These are phyloP conservation scores for Drosophila birchii DNA, from an alignment of 2,888 invertebrate species.

Conservation along the genomic window DNA sequence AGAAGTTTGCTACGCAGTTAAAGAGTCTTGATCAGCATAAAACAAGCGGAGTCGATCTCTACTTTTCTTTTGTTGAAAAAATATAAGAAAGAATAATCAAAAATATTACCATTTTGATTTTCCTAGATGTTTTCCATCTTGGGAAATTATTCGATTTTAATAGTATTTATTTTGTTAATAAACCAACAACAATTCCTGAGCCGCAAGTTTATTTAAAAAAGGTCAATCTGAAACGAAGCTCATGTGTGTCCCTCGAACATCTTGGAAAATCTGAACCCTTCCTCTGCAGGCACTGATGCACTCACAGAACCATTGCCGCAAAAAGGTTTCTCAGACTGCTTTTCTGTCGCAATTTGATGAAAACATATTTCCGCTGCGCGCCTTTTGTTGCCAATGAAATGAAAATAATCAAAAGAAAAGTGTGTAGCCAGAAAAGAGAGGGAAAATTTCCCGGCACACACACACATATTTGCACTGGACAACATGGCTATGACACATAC, in stretches of 20 bases:
- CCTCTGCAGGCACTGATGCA: neutral
- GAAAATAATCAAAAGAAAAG: slow-evolving; percentile 16
- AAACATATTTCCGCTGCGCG: slow-evolving; percentile 6
- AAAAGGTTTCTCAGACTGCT: slow-evolving; percentile 10
- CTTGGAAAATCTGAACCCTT: neutral
- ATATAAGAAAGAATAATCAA: too few relatives aligned
- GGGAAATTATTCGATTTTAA: neutral
- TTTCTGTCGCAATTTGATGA: slow-evolving; percentile 22
- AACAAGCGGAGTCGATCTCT: too few relatives aligned
- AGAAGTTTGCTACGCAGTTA: too few relatives aligned
- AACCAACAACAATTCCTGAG: neutral
- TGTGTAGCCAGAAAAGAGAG: neutral
- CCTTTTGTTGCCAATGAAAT: slow-evolving; percentile 12
- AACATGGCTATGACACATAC: neutral
- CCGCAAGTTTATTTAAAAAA: neutral
- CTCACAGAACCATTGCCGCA: slow-evolving; percentile 6
- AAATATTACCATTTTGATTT: neutral
- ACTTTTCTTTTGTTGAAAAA: too few relatives aligned
- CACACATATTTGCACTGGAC: neutral
- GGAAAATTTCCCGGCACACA: neutral
- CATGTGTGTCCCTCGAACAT: neutral
- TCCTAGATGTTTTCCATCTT: neutral
- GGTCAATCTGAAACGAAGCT: neutral
- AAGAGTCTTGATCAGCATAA: too few relatives aligned
- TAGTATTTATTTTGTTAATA: neutral